Conservation (phyloP, 2,113 vertebrate genomes). For the Labeo rohita region DNA sequence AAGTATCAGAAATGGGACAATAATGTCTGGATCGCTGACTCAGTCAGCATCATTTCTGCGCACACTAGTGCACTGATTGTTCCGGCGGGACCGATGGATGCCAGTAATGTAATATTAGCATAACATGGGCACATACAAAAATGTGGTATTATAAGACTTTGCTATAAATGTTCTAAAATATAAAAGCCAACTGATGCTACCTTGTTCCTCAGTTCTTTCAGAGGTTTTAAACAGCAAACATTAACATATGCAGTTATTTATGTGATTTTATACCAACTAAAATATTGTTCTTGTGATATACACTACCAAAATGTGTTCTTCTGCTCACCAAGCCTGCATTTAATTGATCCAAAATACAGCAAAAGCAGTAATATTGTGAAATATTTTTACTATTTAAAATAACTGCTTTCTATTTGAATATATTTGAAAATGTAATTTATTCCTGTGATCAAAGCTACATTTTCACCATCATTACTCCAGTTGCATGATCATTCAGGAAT, state of each 20-base stretch:
- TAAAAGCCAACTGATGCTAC: not conserved
- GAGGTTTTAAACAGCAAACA: not conserved
- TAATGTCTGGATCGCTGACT: constrained; percentile 26
- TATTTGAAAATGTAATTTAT: too few relatives aligned
- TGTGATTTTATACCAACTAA: too few relatives aligned
- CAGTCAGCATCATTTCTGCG: not conserved
- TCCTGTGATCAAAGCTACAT: too few relatives aligned
- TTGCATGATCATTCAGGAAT: too few relatives aligned
- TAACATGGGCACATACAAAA: not conserved
- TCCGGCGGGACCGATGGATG: not conserved
- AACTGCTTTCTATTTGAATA: too few relatives aligned
- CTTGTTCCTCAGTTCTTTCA: not conserved
- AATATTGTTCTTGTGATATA: too few relatives aligned
- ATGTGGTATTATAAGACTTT: not conserved
- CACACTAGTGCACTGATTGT: not conserved
- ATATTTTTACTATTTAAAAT: too few relatives aligned
- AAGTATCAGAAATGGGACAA: constrained; percentile 18
- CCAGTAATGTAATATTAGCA: constrained; percentile 11
- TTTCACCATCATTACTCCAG: too few relatives aligned
- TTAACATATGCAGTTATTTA: not conserved
- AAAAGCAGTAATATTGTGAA: too few relatives aligned
- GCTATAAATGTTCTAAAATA: not conserved
- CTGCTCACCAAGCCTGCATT: too few relatives aligned
- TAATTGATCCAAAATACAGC: too few relatives aligned
- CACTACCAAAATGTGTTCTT: too few relatives aligned